These are phyloP conservation scores for Anagyrus pseudococci DNA, from an alignment of 2,888 invertebrate genomes.

Conservation along the genomic window DNA sequence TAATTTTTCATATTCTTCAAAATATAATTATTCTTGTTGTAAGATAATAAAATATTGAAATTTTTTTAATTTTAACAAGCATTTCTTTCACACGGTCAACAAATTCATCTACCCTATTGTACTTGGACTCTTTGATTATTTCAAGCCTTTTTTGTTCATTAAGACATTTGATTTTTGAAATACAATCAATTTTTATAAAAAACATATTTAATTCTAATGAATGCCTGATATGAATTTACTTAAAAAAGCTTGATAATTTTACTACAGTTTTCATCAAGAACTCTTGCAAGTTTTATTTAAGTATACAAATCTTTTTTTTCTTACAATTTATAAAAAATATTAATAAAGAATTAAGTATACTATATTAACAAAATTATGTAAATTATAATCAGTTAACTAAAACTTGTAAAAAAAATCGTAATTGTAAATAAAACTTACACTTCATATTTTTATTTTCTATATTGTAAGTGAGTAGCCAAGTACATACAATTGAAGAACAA, in stretches of 20 bases:
- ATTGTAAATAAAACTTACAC: constrained; percentile 16
- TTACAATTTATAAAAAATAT: neutral
- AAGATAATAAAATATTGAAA: neutral
- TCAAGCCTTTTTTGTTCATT: constrained; percentile 7
- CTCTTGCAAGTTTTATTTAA: constrained; percentile 11
- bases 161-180: neutral
- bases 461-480: constrained; percentile 18
- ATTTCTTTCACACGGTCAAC: neutral
- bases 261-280: neutral
- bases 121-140: constrained; percentile 21
- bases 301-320: neutral
- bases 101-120: constrained; percentile 32
- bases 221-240: neutral
- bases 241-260: constrained; percentile 16
- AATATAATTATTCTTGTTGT: no score
- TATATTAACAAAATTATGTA: neutral
- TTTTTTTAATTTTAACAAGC: neutral
- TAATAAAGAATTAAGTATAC: neutral
- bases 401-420: neutral
- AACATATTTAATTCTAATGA: no score
- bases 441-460: neutral
- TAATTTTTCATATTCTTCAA: neutral
- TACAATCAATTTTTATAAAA: no score
- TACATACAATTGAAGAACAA: constrained; percentile 18
- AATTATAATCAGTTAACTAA: neutral